These are phyloP conservation scores for Spongilla lacustris DNA, from an alignment of 37 sponge, comb jelly and placozoan genomes.

Conservation along the genomic window DNA sequence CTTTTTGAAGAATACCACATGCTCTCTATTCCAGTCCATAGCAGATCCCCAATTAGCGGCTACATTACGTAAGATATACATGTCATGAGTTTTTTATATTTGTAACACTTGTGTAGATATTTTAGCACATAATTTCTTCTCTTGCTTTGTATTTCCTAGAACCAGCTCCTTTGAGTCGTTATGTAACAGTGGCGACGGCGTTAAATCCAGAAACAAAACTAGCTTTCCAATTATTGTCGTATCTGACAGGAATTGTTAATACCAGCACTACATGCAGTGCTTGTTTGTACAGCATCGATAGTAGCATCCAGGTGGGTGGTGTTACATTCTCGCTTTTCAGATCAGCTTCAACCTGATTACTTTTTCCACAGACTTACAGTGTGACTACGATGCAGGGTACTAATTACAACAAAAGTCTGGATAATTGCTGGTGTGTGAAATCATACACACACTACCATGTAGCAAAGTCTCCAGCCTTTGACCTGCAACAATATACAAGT, in stretches of 20 bases:
- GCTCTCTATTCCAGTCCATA: slow-evolving; percentile 34
- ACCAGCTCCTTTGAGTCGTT: slow-evolving; percentile 5
- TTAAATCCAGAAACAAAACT: slow-evolving; percentile 43
- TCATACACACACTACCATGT: slow-evolving; percentile 34
- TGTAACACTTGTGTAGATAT: too few relatives aligned
- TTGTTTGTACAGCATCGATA: not conserved
- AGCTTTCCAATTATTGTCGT: slow-evolving; percentile 8
- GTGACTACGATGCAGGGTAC: slow-evolving; percentile 1
- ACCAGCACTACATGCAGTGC: not conserved
- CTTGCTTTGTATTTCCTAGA: not conserved
- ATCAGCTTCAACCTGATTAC: not conserved
- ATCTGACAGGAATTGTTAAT: slow-evolving; percentile 23
- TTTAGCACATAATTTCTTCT: not conserved
- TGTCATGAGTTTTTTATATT: not conserved
- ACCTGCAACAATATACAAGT: slow-evolving; percentile 4
- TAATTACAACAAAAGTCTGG: not conserved
- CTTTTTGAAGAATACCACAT: slow-evolving; percentile 45
- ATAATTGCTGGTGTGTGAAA: slow-evolving; percentile 31
- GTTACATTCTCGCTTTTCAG: not conserved
- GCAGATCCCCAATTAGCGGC: not conserved
- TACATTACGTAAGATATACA: not conserved
- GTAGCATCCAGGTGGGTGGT: not conserved
- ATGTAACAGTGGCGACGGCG: slow-evolving; percentile 20
- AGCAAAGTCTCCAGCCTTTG: slow-evolving; percentile 74
- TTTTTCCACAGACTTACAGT: not conserved